A percentile compares a stretch with the other conserved stretches of the same genome.
Evolutionary conservation across 2,113 vertebrate species (phyloP).

Genomic region (Zeus faber): DNA sequence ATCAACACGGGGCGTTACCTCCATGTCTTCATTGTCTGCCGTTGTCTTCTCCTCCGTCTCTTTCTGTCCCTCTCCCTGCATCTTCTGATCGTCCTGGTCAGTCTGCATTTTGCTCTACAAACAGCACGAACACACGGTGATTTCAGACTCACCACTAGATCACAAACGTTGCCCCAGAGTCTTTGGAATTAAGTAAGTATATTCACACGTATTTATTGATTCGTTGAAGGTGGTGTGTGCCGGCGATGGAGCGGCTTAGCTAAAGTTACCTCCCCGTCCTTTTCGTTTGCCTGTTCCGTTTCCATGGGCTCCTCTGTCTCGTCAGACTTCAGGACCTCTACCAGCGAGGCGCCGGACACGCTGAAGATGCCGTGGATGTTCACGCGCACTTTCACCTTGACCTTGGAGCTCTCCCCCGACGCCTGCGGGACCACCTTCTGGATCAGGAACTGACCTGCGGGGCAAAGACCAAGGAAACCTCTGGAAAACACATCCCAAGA

Average conservation of each 20-base stretch:
- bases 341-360: constrained; percentile 87
- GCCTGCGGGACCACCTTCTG: constrained; percentile 93
- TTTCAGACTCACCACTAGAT: background rate
- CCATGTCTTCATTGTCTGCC: constrained; percentile 91
- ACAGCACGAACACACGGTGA: background rate
- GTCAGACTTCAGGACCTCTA: constrained; percentile 83
- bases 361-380: constrained; percentile 94
- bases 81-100: constrained; percentile 86
- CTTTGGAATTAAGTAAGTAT: too few species aligned
- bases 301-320: constrained; percentile 85
- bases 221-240: too few species aligned
- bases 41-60: constrained; percentile 80
- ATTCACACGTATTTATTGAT: too few species aligned
- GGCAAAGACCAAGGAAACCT: background rate
- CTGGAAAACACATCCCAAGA: background rate
- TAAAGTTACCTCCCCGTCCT: constrained; percentile 73
- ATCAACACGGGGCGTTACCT: constrained; percentile 80
- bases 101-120: constrained; percentile 91
- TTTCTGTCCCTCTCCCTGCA: constrained; percentile 77
- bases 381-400: constrained; percentile 93
- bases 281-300: constrained; percentile 78
- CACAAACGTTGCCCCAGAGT: too few species aligned
- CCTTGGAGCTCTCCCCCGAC: constrained; percentile 91
- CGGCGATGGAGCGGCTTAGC: too few species aligned
- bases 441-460: constrained; percentile 87